A percentile compares a stretch with the other conserved stretches of the same genome.
phyloP scores from a whole-genome alignment of 2,888 invertebrate species.

The Lasioglossum zephyrum region DNA sequence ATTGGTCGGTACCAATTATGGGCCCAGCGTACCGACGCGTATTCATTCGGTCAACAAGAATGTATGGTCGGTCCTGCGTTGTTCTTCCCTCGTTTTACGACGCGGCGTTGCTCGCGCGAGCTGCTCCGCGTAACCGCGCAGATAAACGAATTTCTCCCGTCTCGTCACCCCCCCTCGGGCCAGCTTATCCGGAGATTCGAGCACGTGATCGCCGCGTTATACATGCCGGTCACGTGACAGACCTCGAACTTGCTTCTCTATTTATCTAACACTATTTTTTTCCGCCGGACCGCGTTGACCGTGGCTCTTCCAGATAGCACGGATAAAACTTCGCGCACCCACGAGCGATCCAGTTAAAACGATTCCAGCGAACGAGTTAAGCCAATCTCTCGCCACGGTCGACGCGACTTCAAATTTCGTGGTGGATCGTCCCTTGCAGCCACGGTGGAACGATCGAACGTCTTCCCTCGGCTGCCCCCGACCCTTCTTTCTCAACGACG shows the following conservation, averaged over 20 bases:
- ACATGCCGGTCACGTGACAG: constrained; percentile 26
- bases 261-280: constrained; percentile 27
- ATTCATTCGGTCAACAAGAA: constrained; percentile 78
- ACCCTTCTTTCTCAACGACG: background rate
- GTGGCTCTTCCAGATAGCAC: background rate
- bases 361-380: constrained; percentile 20
- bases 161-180: background rate
- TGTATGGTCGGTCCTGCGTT: constrained; percentile 65
- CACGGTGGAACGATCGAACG: background rate
- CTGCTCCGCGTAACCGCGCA: constrained; percentile 22
- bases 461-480: background rate
- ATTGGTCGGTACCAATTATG: constrained; percentile 77
- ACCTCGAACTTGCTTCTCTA: constrained; percentile 19
- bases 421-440: background rate
- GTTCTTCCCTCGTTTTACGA: constrained; percentile 69
- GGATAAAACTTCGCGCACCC: background rate
- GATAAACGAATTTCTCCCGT: constrained; percentile 58
- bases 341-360: constrained; percentile 3
- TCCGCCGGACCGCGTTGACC: background rate
- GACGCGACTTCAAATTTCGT: background rate
- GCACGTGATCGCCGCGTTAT: constrained; percentile 37
- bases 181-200: constrained; percentile 35
- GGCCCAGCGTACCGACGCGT: constrained; percentile 74
- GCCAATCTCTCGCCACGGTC: background rate
- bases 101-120: constrained; percentile 31